A percentile compares a stretch with the other conserved stretches of the same genome.
phyloP scores from a whole-genome alignment of 2,888 invertebrate species.

The Venusia cambrica region DNA sequence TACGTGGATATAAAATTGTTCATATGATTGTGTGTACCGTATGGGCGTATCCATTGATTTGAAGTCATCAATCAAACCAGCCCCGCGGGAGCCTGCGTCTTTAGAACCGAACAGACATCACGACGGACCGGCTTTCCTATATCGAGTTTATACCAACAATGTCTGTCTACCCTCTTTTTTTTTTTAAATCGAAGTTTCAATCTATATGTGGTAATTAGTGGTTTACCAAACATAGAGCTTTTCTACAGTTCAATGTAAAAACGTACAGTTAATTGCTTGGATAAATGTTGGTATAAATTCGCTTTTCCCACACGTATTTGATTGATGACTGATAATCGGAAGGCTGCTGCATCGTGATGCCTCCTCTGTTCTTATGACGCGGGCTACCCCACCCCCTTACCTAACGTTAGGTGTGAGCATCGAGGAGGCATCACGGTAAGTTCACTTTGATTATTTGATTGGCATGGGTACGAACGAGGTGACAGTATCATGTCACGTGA shows the following conservation, averaged over 20 bases:
- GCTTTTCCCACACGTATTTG: constrained; percentile 39
- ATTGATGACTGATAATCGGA: constrained; percentile 79
- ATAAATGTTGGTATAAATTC: constrained; percentile 48
- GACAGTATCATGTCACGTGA: too few species aligned
- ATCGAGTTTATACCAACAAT: constrained; percentile 36
- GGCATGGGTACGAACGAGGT: constrained; percentile 23
- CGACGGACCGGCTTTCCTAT: constrained; percentile 64
- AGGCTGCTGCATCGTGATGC: constrained; percentile 73
- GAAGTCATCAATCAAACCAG: constrained; percentile 79
- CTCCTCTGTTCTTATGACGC: constrained; percentile 79
- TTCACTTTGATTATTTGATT: constrained; percentile 35
- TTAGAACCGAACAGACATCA: constrained; percentile 77
- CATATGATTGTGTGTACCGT: constrained; percentile 27
- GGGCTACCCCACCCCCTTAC: constrained; percentile 43
- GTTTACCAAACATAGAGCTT: neutral
- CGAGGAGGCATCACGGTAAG: constrained; percentile 77
- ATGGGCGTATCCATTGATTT: constrained; percentile 75
- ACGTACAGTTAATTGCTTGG: too few species aligned
- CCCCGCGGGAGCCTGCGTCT: constrained; percentile 66
- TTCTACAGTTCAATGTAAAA: too few species aligned
- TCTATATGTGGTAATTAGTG: neutral
- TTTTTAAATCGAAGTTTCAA: neutral
- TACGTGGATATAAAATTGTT: too few species aligned
- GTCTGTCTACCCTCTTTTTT: constrained; percentile 11
- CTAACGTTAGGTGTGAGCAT: constrained; percentile 32